Base-by-base conservation (phyloP, 2,797 vertebrate species). In the Monodelphis domestica region DNA sequence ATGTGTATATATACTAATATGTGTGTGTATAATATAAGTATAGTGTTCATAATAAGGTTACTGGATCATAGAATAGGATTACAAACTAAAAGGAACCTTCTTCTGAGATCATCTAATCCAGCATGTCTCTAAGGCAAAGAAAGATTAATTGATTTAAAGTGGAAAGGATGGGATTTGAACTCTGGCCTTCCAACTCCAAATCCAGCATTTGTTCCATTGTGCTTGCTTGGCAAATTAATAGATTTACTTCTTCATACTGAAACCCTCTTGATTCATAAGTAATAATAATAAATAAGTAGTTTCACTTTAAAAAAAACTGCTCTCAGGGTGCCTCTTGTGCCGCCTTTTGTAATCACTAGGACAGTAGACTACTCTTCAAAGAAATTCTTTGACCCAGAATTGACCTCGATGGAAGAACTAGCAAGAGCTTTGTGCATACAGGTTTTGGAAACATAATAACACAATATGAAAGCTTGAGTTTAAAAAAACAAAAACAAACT, bases 391-490 rank as follows among this genome's bases (percentile, higher is more conserved):
- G 90, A 90, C 91, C 91, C 45, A 87, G 33, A 94, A 92, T 92
- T 89, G 50, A 92, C 95, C 26, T 0, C 88, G 63, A 4, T 95
- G 88, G 54, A 93, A 94, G 50, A 95, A 91, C 21, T 92, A 90
- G 90, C 87, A 93, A 29, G 11, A 45, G 95, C 92, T 94, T 55
- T 93, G 87, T 17, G 50, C 52, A 59, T 0, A 90, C 53, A 51
- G 92, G 89, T 38, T 33, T 14, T 91, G 30, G 91, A 90, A 92
- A 92, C 91, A 89, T 90, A 90, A 56, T 90, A 96, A 33, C 96
- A 70, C 88, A 87, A 93, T 91, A 90, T 94, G 89, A 53, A 91
- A 52, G 91, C 91, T 93, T 92, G 53, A 89, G 95, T 38, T 91
- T 17, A 70, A 28, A 53, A 53, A 53, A 53, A 21, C n/a, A 53